Conservation (phyloP, 2,888 invertebrate species). For the Thymelicus sylvestris region DNA sequence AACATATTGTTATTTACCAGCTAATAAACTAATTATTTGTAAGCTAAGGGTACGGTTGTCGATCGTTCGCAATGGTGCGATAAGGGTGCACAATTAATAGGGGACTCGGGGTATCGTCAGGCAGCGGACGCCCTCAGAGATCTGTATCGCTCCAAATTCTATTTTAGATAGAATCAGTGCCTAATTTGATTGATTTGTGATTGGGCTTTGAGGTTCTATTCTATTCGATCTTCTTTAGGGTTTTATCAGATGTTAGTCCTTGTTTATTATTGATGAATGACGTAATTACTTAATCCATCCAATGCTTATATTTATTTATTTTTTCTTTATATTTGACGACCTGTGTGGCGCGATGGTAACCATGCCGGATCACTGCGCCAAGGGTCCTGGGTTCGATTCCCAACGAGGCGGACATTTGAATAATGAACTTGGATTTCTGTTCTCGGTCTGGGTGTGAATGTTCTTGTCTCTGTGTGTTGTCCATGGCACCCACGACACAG, state of each 20-base stretch:
- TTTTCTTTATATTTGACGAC: too few relatives aligned
- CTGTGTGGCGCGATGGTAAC: too few relatives aligned
- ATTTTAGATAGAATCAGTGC: constrained; percentile 49
- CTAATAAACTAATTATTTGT: constrained; percentile 23
- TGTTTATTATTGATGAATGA: too few relatives aligned
- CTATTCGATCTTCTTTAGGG: background rate
- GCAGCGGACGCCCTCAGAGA: constrained; percentile 67
- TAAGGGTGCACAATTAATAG: constrained; percentile 70
- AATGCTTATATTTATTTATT: too few relatives aligned
- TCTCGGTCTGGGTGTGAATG: too few relatives aligned
- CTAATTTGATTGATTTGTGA: constrained; percentile 16
- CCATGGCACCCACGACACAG: too few relatives aligned
- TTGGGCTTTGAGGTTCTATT: background rate
- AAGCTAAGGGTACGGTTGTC: background rate
- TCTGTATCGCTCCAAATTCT: constrained; percentile 55
- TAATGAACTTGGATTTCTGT: too few relatives aligned
- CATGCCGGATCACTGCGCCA: too few relatives aligned
- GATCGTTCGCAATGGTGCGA: constrained; percentile 9
- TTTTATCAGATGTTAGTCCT: background rate
- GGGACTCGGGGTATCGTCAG: constrained; percentile 66
- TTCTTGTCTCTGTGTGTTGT: too few relatives aligned
- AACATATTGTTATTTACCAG: constrained; percentile 9
- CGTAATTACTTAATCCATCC: too few relatives aligned
- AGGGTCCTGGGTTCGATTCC: too few relatives aligned
- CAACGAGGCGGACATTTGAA: too few relatives aligned